phyloP scores from a whole-genome alignment of 2,113 vertebrate genomes.

The Rutilus rutilus region DNA sequence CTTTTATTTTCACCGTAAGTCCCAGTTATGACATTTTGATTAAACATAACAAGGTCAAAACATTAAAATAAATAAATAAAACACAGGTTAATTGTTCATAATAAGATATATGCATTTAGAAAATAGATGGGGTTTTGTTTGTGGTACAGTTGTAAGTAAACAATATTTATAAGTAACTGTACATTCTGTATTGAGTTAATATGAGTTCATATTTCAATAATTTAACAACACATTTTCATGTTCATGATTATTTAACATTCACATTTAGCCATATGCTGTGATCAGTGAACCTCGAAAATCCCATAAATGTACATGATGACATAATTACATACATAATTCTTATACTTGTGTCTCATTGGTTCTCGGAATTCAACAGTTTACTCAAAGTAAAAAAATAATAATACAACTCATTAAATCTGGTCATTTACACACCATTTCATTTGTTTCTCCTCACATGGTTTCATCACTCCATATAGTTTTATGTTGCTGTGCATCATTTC shows the following conservation, averaged over 20 bases:
- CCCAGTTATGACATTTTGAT: no score
- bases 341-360: background rate
- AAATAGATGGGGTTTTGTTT: no score
- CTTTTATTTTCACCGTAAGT: no score
- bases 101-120: no score
- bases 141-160: no score
- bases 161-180: no score
- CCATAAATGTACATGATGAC: background rate
- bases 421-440: background rate
- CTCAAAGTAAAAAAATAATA: background rate
- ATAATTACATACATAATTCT: background rate
- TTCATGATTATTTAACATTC: background rate
- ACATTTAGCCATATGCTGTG: background rate
- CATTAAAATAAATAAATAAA: no score
- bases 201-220: no score
- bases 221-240: no score
- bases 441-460: constrained; percentile 3
- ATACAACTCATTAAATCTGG: background rate
- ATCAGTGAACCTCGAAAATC: background rate
- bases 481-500: constrained; percentile 35
- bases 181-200: no score
- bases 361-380: background rate
- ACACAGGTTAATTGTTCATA: no score
- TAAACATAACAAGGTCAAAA: no score
- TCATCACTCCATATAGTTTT: constrained; percentile 26